Percentiles rank a stretch among this genome's conserved stretches.
These are phyloP conservation scores for Siniperca chuatsi DNA, from an alignment of 2,113 vertebrate genomes.

Conservation along the genomic window DNA sequence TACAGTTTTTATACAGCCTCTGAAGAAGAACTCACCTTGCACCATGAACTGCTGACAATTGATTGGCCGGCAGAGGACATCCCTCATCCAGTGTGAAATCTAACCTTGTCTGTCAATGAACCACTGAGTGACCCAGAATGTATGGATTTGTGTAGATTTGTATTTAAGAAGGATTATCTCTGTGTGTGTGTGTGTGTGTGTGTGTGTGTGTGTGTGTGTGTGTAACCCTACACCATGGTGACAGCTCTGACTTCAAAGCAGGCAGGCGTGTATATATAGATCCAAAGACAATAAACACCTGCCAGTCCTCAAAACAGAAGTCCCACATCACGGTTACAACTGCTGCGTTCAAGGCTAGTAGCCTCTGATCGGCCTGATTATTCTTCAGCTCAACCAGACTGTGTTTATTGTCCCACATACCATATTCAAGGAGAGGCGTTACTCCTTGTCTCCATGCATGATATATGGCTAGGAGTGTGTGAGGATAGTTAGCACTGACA, in stretches of 20 bases:
- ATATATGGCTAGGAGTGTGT: constrained; percentile 24
- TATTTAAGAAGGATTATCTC: neutral
- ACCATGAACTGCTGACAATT: neutral
- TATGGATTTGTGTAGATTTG: constrained; percentile 9
- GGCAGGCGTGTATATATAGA: constrained; percentile 57
- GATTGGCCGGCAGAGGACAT: neutral
- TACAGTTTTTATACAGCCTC: constrained; percentile 4
- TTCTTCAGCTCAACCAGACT: constrained; percentile 42
- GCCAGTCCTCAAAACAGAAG: constrained; percentile 41
- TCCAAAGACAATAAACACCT: constrained; percentile 70
- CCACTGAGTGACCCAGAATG: constrained; percentile 7
- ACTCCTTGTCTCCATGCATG: constrained; percentile 29
- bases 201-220: constrained; percentile 11
- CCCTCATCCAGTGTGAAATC: constrained; percentile 1
- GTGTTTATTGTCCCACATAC: constrained; percentile 74
- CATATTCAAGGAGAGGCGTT: constrained; percentile 50
- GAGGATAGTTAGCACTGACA: constrained; percentile 25
- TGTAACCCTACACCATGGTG: constrained; percentile 49
- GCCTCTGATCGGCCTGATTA: constrained; percentile 22
- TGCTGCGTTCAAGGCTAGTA: constrained; percentile 55
- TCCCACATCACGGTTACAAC: constrained; percentile 35
- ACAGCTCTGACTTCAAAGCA: constrained; percentile 60
- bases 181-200: constrained; percentile 1
- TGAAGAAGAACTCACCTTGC: neutral
- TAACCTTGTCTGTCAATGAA: neutral